phyloP scores from a whole-genome alignment of 2,888 invertebrate genomes.

The Boloria selene region DNA sequence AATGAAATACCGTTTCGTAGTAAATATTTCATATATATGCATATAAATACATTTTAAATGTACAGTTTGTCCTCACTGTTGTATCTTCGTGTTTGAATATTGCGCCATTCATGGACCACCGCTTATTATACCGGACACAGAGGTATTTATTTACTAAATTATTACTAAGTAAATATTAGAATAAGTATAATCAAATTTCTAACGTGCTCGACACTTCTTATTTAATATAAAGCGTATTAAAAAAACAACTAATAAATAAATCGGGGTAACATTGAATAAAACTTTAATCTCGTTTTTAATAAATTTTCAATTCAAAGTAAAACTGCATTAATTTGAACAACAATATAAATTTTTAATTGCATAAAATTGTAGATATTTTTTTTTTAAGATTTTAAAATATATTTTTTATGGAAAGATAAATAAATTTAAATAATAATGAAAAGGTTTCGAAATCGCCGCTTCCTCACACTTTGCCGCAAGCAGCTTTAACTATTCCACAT shows the following conservation, averaged over 20 bases:
- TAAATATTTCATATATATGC: too few relatives aligned
- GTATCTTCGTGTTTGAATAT: conserved; percentile 60
- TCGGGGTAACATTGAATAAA: too few relatives aligned
- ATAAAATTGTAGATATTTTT: too few relatives aligned
- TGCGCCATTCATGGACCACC: conserved; percentile 61
- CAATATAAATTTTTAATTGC: too few relatives aligned
- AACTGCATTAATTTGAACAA: too few relatives aligned
- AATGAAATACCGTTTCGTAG: too few relatives aligned
- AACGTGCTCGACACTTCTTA: too few relatives aligned
- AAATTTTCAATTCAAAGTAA: too few relatives aligned
- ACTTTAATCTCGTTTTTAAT: too few relatives aligned
- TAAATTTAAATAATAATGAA: background rate
- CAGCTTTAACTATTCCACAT: conserved; percentile 65
- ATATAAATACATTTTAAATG: background rate
- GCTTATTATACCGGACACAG: conserved; percentile 57
- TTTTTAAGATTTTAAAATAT: background rate
- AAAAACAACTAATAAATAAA: too few relatives aligned
- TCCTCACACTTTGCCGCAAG: conserved; percentile 58
- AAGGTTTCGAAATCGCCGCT: conserved; percentile 30
- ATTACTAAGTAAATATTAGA: conserved; percentile 28
- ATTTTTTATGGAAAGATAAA: background rate
- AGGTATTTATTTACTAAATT: conserved; percentile 45
- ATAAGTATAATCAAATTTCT: too few relatives aligned
- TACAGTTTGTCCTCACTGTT: conserved; percentile 56
- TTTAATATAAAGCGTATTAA: too few relatives aligned